Percentiles rank a stretch among this genome's conserved stretches.
phyloP scores from a whole-genome alignment of 2,797 vertebrate genomes.

The Mormyrops attenuatus region DNA sequence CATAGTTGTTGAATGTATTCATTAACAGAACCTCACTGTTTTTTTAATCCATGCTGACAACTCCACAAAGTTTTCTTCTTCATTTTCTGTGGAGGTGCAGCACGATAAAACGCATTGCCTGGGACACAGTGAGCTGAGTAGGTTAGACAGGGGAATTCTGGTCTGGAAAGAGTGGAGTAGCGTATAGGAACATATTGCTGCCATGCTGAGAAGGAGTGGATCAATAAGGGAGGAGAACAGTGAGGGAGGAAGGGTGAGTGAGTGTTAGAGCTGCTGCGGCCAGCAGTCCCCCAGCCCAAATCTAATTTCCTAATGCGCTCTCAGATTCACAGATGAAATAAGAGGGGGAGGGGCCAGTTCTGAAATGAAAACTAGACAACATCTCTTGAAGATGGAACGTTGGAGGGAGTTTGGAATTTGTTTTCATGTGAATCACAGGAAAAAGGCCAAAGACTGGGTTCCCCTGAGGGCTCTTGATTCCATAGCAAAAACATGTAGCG shows the following conservation, averaged over 20 bases:
- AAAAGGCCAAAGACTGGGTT: background rate
- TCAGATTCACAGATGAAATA: slow-evolving; percentile 6
- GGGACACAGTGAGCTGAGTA: background rate
- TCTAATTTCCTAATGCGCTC: slow-evolving; percentile 18
- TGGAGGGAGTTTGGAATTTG: background rate
- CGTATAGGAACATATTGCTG: background rate
- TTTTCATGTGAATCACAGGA: background rate
- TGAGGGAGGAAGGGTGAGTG: background rate
- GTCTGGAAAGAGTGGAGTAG: background rate
- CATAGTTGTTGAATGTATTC: background rate
- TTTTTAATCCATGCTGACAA: background rate
- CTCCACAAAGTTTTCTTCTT: slow-evolving; percentile 1
- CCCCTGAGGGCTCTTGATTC: background rate
- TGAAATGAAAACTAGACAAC: slow-evolving; percentile 11
- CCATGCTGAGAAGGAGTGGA: background rate
- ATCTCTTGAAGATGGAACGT: background rate
- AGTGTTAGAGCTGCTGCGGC: background rate
- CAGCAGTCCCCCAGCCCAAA: background rate
- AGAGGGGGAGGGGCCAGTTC: background rate
- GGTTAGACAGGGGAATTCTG: background rate
- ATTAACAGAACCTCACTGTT: slow-evolving; percentile 15
- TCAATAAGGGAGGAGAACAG: background rate
- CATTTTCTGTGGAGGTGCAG: background rate
- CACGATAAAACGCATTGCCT: background rate
- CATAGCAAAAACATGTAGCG: background rate